Evolutionary conservation across 2,888 invertebrate species (phyloP).

Genomic region (Caenorhabditis zanzibari): DNA sequence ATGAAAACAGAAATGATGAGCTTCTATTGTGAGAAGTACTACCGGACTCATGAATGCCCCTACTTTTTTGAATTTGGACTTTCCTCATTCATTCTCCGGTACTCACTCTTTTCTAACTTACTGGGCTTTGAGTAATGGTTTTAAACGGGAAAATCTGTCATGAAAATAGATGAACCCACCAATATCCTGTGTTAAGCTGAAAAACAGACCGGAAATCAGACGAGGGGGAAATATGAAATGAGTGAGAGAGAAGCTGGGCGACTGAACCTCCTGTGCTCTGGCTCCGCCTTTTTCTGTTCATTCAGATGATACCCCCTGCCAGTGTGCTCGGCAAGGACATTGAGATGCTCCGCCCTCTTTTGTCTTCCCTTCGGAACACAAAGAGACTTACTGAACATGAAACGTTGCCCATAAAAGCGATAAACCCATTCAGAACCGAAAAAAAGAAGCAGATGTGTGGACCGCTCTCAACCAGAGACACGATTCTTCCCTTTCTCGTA

Average conservation of each 20-base stretch:
- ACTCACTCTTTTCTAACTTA: too few species aligned
- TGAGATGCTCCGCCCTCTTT: conserved; percentile 31
- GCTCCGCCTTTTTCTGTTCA: conserved; percentile 36
- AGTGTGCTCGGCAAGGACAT: not conserved
- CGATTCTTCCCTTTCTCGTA: not conserved
- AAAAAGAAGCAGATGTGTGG: conserved; percentile 21
- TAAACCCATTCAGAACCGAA: conserved; percentile 3
- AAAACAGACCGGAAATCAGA: conserved; percentile 9
- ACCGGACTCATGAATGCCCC: conserved; percentile 21
- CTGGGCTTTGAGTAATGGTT: too few species aligned
- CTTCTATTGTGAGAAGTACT: conserved; percentile 15
- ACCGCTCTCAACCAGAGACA: not conserved
- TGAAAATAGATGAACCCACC: not conserved
- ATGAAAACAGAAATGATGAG: conserved; percentile 33
- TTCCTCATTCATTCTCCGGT: too few species aligned
- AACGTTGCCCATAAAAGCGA: not conserved
- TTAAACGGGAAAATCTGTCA: too few species aligned
- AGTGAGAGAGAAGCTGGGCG: conserved; percentile 11
- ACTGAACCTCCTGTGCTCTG: conserved; percentile 20
- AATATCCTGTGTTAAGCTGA: not conserved
- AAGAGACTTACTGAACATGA: not conserved
- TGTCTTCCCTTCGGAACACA: conserved; percentile 10
- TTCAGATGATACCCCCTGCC: conserved; percentile 14
- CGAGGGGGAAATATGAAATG: conserved; percentile 21
- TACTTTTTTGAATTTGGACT: not conserved